Percentiles rank a stretch among this genome's conserved stretches.
These are phyloP conservation scores for Spheniscus mendiculus DNA, from an alignment of 2,113 vertebrate genomes.

Conservation along the genomic window DNA sequence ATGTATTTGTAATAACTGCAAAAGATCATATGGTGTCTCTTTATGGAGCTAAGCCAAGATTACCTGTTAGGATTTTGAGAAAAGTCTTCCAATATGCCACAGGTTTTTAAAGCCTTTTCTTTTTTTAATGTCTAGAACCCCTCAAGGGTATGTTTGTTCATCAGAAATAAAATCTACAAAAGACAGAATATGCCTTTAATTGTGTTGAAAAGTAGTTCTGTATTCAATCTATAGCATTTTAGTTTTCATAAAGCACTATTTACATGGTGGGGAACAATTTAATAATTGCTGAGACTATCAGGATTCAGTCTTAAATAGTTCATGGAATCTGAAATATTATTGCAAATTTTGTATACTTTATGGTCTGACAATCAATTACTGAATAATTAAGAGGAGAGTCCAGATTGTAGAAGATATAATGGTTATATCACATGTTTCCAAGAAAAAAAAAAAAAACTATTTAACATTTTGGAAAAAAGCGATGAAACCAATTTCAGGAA, in stretches of 20 bases:
- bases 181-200: background rate
- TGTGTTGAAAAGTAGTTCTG: background rate
- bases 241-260: background rate
- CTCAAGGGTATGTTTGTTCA: background rate
- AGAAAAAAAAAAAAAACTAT: background rate
- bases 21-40: rapidly evolving
- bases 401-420: background rate
- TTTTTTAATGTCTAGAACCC: background rate
- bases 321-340: background rate
- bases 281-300: background rate
- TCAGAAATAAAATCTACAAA: background rate
- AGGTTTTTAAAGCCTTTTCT: background rate
- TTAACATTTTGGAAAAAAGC: background rate
- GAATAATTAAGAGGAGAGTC: background rate
- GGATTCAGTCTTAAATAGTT: background rate
- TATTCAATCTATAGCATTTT: background rate
- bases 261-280: background rate
- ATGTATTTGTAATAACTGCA: background rate
- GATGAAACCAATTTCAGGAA: background rate
- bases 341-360: background rate
- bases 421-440: background rate
- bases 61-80: background rate
- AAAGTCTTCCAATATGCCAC: background rate
- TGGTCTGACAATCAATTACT: background rate
- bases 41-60: background rate